Percentiles rank a stretch among this genome's conserved stretches.
Conservation (phyloP, 2,113 vertebrate species). For the Pipra filicauda region DNA sequence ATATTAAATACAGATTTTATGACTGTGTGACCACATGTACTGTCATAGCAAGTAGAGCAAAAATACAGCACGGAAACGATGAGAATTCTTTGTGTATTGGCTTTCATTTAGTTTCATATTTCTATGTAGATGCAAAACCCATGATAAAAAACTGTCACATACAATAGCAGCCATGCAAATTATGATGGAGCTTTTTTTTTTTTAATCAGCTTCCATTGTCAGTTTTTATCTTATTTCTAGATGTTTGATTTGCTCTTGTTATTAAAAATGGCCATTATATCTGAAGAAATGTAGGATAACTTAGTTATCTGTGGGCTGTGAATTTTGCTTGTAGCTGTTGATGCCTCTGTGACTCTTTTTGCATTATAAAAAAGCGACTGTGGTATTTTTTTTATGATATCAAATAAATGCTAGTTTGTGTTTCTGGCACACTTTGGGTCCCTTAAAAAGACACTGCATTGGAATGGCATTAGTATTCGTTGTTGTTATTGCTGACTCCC, state of each 20-base stretch:
- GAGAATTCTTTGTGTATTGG: background rate
- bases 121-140: background rate
- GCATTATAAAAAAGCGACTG: background rate
- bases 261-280: background rate
- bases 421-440: background rate
- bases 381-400: background rate
- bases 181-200: background rate
- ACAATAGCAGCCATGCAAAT: background rate
- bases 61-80: background rate
- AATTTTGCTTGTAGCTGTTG: background rate
- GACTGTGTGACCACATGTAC: background rate
- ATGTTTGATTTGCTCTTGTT: background rate
- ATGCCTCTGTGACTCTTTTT: background rate
- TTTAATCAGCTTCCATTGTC: background rate
- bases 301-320: background rate
- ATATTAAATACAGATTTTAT: background rate
- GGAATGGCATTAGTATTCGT: background rate
- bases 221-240: background rate
- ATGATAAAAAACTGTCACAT: background rate
- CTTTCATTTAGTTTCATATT: background rate
- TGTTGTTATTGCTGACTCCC: background rate
- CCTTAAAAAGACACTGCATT: slow-evolving; percentile 3
- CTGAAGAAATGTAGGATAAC: background rate
- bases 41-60: background rate
- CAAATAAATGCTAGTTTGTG: background rate